phyloP scores from a whole-genome alignment of 1,140 invertebrate genomes.

The Hetaerina americana region DNA sequence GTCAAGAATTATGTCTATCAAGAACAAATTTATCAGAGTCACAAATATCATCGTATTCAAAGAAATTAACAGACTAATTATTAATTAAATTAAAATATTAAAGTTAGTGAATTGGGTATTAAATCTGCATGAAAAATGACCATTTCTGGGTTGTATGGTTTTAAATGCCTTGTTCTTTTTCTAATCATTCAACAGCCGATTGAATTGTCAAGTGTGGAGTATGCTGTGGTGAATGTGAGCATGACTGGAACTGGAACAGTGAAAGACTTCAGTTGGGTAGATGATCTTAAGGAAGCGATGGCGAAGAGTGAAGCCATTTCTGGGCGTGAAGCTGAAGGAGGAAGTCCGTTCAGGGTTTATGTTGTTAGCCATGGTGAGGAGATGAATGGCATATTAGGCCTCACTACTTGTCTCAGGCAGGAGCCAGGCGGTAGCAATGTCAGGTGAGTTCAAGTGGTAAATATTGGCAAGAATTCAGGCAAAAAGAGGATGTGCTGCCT shows the following conservation, averaged over 20 bases:
- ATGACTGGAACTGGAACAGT: constrained; percentile 35
- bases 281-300: constrained; percentile 56
- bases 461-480: no score
- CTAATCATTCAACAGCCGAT: background rate
- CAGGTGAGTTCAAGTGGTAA: no score
- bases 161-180: no score
- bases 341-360: constrained; percentile 41
- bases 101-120: no score
- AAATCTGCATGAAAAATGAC: background rate
- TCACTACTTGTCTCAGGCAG: constrained; percentile 75
- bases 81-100: no score
- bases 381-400: constrained; percentile 64
- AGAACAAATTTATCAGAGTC: no score
- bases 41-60: no score
- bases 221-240: constrained; percentile 27
- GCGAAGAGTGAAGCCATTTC: constrained; percentile 29
- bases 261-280: constrained; percentile 67
- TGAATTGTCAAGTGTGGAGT: constrained; percentile 10
- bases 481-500: no score
- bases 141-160: no score
- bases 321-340: constrained; percentile 29
- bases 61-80: no score
- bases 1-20: no score
- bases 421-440: constrained; percentile 67
- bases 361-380: constrained; percentile 54